Percentiles rank a stretch among this genome's conserved stretches.
Conservation (phyloP, 2,113 vertebrate species). For the Neomonachus schauinslandi region DNA sequence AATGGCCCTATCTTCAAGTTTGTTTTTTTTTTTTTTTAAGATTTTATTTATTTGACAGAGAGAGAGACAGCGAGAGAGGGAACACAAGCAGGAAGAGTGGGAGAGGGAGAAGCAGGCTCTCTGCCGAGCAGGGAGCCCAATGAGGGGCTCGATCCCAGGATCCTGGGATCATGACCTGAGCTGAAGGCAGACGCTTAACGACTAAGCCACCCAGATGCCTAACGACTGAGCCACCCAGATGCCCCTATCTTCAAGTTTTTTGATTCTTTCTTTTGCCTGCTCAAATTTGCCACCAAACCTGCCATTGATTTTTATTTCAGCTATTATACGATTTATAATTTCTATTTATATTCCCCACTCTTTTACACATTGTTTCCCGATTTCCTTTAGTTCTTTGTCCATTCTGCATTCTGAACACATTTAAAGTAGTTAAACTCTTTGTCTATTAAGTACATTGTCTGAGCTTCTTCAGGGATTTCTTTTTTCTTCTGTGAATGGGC, state of each 20-base stretch:
- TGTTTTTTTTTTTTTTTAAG: not conserved
- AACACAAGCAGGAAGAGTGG: too few relatives aligned
- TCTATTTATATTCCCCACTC: not conserved
- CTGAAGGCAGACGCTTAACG: too few relatives aligned
- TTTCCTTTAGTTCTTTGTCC: not conserved
- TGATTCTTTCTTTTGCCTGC: not conserved
- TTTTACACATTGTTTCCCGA: not conserved
- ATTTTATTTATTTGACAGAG: too few relatives aligned
- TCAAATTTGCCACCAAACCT: not conserved
- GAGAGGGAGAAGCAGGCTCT: too few relatives aligned
- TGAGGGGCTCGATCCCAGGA: too few relatives aligned
- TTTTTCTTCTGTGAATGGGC: not conserved
- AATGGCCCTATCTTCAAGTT: not conserved
- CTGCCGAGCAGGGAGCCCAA: too few relatives aligned
- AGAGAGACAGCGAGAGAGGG: too few relatives aligned
- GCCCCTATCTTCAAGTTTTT: not conserved
- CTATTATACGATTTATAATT: not conserved
- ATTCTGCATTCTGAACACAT: conserved; percentile 24
- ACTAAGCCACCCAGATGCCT: too few relatives aligned
- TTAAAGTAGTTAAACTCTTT: not conserved
- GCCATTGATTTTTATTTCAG: conserved; percentile 23
- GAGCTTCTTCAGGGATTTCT: not conserved
- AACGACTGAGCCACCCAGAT: too few relatives aligned
- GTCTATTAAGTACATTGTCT: not conserved
- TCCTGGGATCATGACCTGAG: too few relatives aligned